Conservation (phyloP, 2,888 invertebrate genomes). For the Leptogaster cylindrica region DNA sequence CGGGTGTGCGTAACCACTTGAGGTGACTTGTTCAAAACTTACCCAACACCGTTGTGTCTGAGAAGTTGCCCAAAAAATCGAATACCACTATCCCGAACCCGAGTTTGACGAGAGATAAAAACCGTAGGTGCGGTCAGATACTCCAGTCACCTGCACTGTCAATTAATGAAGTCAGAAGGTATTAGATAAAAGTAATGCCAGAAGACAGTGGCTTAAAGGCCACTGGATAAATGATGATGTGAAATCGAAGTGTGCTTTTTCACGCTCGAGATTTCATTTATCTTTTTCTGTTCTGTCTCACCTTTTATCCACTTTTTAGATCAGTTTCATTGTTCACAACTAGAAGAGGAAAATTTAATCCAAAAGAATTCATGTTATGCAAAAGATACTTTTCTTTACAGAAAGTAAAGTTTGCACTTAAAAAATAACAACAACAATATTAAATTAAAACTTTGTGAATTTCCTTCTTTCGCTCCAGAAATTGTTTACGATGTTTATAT, state of each 20-base stretch:
- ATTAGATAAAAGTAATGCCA: constrained; percentile 27
- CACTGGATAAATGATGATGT: constrained; percentile 18
- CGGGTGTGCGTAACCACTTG: constrained; percentile 12
- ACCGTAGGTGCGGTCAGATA: constrained; percentile 34
- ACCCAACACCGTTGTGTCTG: not conserved
- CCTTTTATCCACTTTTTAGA: no score
- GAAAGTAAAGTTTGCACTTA: no score
- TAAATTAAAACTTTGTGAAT: no score
- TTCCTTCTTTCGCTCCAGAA: no score
- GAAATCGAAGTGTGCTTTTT: constrained; percentile 26
- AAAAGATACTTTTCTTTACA: no score
- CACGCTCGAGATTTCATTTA: not conserved
- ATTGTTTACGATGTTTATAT: no score
- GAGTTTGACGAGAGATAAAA: constrained; percentile 21
- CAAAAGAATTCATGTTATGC: no score
- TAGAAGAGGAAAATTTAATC: no score
- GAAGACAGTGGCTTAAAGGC: constrained; percentile 13
- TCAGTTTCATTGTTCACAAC: no score
- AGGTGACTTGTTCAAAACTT: constrained; percentile 15
- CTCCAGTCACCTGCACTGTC: constrained; percentile 45
- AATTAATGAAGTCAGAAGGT: constrained; percentile 44
- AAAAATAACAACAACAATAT: no score
- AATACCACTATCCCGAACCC: constrained; percentile 16
- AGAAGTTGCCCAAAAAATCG: constrained; percentile 20
- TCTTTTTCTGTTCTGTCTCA: no score